These are phyloP conservation scores for Ganaspis brasiliensis DNA, from an alignment of 2,888 invertebrate species.

Conservation along the genomic window DNA sequence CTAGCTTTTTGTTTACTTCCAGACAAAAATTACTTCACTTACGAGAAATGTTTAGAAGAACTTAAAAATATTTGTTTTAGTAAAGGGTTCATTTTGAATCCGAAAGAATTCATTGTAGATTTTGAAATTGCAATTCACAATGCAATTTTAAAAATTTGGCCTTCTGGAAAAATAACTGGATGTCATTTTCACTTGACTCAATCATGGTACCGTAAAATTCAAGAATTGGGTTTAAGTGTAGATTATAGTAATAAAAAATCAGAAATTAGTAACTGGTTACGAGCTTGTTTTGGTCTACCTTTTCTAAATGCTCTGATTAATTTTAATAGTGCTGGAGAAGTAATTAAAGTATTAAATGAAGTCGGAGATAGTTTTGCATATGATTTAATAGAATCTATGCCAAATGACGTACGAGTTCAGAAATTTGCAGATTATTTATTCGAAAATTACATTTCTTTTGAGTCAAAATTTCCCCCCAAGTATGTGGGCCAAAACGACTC, in stretches of 20 bases:
- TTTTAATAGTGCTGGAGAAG: background rate
- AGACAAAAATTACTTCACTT: background rate
- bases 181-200: background rate
- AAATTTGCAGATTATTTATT: background rate
- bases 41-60: background rate
- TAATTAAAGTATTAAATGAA: background rate
- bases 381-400: background rate
- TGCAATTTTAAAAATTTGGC: background rate
- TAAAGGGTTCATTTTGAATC: background rate
- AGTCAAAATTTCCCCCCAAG: background rate
- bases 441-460: background rate
- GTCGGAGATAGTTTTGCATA: background rate
- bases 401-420: background rate
- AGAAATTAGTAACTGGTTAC: background rate
- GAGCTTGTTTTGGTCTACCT: background rate
- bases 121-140: background rate
- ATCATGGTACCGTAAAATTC: conserved; percentile 1
- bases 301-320: background rate
- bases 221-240: background rate
- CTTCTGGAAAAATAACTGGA: background rate
- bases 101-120: background rate
- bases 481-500: background rate
- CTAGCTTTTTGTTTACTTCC: background rate
- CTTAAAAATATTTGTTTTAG: background rate
- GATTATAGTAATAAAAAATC: background rate